These are phyloP conservation scores for Strigops habroptila DNA, from an alignment of 2,113 vertebrate genomes.

Conservation along the genomic window DNA sequence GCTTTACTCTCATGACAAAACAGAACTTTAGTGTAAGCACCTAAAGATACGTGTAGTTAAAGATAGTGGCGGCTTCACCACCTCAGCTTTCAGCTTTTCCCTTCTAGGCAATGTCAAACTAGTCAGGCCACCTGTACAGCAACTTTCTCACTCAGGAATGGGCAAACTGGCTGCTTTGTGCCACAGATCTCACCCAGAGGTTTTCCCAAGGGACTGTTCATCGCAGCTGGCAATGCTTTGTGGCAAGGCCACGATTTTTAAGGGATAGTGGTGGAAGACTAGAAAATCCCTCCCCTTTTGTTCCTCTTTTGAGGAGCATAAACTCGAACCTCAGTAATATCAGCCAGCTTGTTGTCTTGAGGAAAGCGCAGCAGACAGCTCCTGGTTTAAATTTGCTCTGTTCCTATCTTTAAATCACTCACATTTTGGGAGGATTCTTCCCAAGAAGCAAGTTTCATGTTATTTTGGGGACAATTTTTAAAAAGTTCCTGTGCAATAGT, in stretches of 20 bases:
- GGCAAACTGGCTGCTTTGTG: neutral
- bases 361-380: neutral
- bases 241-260: neutral
- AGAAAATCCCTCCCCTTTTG: neutral
- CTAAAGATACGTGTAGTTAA: rapidly evolving
- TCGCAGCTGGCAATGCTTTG: neutral
- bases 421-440: neutral
- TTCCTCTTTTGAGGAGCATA: neutral
- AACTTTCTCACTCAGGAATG: neutral
- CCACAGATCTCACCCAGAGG: neutral
- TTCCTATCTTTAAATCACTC: neutral
- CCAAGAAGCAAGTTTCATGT: neutral
- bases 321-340: neutral
- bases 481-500: neutral
- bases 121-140: rapidly evolving
- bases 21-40: neutral
- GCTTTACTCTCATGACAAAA: neutral
- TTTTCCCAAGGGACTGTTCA: neutral
- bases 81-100: neutral
- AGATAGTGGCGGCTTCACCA: neutral
- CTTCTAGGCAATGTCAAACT: neutral
- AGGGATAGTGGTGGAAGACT: neutral
- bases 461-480: neutral
- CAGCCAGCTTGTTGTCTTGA: neutral
- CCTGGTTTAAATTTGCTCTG: neutral